Conservation (phyloP, 2,797 vertebrate genomes). For the Pseudotriccus pelzelni region DNA sequence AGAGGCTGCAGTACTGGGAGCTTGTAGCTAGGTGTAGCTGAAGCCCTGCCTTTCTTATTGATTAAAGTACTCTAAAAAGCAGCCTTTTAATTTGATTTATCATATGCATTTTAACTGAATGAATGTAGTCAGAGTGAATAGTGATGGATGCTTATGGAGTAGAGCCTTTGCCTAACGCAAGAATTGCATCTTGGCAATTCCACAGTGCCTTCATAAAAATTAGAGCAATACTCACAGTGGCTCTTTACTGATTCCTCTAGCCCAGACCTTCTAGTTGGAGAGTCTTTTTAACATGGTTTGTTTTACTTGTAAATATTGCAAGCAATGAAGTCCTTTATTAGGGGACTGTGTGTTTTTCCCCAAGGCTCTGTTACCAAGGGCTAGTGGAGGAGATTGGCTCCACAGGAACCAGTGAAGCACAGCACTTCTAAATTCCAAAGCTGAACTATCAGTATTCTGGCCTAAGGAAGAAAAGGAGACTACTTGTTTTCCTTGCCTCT, state of each 20-base stretch:
- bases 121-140: background rate
- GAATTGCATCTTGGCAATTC: background rate
- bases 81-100: background rate
- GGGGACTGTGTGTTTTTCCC: background rate
- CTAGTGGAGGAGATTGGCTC: background rate
- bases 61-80: background rate
- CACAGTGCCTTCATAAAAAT: background rate
- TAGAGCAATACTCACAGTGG: background rate
- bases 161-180: background rate
- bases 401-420: background rate
- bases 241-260: background rate
- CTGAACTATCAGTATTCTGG: background rate
- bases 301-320: background rate
- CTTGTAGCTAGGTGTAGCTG: conserved; percentile 71
- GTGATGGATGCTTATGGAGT: background rate
- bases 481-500: background rate
- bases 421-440: background rate
- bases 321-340: background rate
- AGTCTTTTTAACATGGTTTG: background rate
- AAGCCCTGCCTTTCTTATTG: conserved; percentile 14
- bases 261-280: background rate
- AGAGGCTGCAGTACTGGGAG: background rate
- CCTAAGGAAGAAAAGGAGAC: background rate
- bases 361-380: background rate
- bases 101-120: background rate